Conservation (phyloP, 2,888 invertebrate species). For the Ophion slaviceki region DNA sequence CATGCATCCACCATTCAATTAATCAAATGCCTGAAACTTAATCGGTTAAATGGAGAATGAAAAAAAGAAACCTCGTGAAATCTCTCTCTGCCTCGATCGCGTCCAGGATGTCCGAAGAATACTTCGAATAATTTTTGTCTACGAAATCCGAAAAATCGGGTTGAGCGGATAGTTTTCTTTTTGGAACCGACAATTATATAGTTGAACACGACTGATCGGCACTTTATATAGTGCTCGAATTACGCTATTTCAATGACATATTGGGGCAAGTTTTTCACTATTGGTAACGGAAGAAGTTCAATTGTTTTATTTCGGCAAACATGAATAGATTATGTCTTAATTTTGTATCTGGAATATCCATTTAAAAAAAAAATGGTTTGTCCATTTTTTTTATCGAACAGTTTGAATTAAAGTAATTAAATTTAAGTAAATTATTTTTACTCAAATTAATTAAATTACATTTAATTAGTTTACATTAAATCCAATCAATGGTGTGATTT, state of each 20-base stretch:
- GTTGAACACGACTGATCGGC: neutral
- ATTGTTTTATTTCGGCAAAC: neutral
- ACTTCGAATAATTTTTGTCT: neutral
- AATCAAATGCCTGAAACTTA: slow-evolving; percentile 57
- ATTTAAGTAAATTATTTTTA: too few species aligned
- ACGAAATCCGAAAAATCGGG: neutral
- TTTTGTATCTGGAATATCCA: too few species aligned
- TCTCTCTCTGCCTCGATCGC: slow-evolving; percentile 50
- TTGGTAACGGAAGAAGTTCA: neutral
- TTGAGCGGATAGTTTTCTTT: too few species aligned
- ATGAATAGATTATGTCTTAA: neutral
- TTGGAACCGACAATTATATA: neutral
- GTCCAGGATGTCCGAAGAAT: slow-evolving; percentile 27
- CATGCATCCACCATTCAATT: slow-evolving; percentile 57
- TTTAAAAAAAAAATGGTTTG: too few species aligned
- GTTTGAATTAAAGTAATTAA: too few species aligned
- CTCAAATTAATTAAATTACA: too few species aligned
- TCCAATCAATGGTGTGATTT: too few species aligned
- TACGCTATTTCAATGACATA: neutral
- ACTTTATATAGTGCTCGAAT: neutral
- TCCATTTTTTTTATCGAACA: too few species aligned
- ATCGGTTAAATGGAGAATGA: slow-evolving; percentile 47
- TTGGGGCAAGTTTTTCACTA: neutral
- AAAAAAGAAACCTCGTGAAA: neutral
- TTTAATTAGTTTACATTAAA: too few species aligned